Percentiles rank a stretch among this genome's conserved stretches.
These are phyloP conservation scores for Aphelocoma californica DNA, from an alignment of 2,797 vertebrate genomes.

Conservation along the genomic window DNA sequence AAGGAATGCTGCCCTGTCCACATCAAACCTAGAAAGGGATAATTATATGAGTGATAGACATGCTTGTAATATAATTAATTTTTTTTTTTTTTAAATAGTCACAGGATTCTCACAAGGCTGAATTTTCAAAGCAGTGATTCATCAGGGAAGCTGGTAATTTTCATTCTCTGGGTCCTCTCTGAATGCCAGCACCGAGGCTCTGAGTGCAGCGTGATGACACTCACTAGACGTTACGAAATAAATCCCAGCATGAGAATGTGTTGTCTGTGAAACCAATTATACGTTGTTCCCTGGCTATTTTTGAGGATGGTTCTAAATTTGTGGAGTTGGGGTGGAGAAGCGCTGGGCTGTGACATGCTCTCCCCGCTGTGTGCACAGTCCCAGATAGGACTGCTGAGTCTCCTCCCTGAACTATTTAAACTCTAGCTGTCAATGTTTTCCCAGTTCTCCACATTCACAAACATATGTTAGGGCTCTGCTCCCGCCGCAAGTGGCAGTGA, in stretches of 20 bases:
- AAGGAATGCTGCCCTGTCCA: constrained; percentile 66
- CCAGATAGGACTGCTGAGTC: constrained; percentile 31
- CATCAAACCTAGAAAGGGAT: constrained; percentile 70
- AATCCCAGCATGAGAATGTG: constrained; percentile 49
- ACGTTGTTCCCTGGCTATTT: constrained; percentile 61
- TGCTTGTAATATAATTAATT: constrained; percentile 14
- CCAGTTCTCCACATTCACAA: background rate
- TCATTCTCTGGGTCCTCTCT: constrained; percentile 15
- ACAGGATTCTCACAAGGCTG: constrained; percentile 61
- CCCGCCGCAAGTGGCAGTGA: background rate
- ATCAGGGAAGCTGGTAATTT: constrained; percentile 55
- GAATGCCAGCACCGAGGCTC: constrained; percentile 18
- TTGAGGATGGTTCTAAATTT: constrained; percentile 60
- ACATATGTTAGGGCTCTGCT: constrained; percentile 12
- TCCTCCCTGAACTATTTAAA: constrained; percentile 47
- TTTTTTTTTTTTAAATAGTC: constrained; percentile 48
- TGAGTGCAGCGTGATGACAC: constrained; percentile 22
- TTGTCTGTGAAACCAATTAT: constrained; percentile 64
- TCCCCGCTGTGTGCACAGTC: background rate
- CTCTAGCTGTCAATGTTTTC: constrained; percentile 32
- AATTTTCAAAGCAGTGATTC: constrained; percentile 54
- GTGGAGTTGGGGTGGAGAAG: constrained; percentile 42
- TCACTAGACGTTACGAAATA: constrained; percentile 57
- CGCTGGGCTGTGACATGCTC: background rate
- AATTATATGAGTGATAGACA: constrained; percentile 56